Evolutionary conservation across 2,888 invertebrate genomes (phyloP).

Genomic region (Halocaridina rubra): DNA sequence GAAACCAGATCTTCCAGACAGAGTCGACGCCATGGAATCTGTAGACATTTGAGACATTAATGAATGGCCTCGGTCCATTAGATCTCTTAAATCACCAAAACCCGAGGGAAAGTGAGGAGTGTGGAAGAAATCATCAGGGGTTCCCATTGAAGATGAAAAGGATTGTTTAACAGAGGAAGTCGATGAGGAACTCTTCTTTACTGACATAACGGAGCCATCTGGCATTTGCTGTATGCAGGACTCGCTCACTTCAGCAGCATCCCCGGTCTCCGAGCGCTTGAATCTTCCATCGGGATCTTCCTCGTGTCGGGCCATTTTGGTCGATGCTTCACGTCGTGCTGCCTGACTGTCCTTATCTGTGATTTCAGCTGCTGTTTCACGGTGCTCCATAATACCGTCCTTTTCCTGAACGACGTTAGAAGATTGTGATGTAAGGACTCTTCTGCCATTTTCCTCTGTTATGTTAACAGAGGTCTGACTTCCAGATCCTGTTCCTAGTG

Average conservation of each 20-base stretch:
- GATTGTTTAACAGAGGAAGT: slow-evolving; percentile 44
- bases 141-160: slow-evolving; percentile 24
- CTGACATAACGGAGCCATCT: slow-evolving; percentile 58
- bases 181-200: slow-evolving; percentile 58
- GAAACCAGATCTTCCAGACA: slow-evolving; percentile 48
- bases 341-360: slow-evolving; percentile 59
- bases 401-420: slow-evolving; percentile 59
- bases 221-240: slow-evolving; percentile 54
- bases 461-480: slow-evolving; percentile 48
- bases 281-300: slow-evolving; percentile 61
- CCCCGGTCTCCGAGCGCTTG: slow-evolving; percentile 52
- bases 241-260: slow-evolving; percentile 60
- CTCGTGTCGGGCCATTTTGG: slow-evolving; percentile 34
- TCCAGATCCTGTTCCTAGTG: slow-evolving; percentile 24
- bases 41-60: slow-evolving; percentile 61
- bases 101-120: slow-evolving; percentile 33
- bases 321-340: slow-evolving; percentile 53
- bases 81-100: slow-evolving; percentile 49
- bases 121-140: slow-evolving; percentile 34
- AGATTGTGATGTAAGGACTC: slow-evolving; percentile 53
- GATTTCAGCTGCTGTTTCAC: slow-evolving; percentile 59
- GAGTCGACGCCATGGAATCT: slow-evolving; percentile 55
- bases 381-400: slow-evolving; percentile 53
- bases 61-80: slow-evolving; percentile 56
- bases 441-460: slow-evolving; percentile 56